Percentiles rank a stretch among this genome's conserved stretches.
phyloP scores from a whole-genome alignment of 1,140 invertebrate genomes.

The Drosophila ercepeae region DNA sequence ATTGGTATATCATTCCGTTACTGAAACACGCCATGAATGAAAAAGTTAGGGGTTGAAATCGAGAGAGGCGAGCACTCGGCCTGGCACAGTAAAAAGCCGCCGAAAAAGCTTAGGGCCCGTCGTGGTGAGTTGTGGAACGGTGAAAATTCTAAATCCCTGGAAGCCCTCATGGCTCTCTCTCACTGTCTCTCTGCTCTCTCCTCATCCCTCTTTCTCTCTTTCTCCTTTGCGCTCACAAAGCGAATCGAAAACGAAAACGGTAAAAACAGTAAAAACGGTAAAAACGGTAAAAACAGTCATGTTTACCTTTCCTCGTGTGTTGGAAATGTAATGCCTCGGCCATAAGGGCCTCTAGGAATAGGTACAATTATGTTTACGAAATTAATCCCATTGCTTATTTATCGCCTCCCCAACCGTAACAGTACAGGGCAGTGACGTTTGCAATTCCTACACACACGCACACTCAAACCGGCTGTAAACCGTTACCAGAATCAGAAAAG shows the following conservation, averaged over 20 bases:
- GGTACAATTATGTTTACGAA: background rate
- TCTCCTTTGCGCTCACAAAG: background rate
- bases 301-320: background rate
- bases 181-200: background rate
- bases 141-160: slow-evolving; percentile 30
- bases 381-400: background rate
- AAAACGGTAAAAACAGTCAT: background rate
- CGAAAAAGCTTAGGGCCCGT: slow-evolving; percentile 27
- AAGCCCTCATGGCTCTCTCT: too few relatives aligned
- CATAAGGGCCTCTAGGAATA: background rate
- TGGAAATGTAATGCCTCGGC: background rate
- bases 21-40: slow-evolving; percentile 77
- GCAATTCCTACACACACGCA: background rate
- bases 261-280: background rate
- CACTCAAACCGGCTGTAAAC: background rate
- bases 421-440: slow-evolving; percentile 22
- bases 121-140: slow-evolving; percentile 45
- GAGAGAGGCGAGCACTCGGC: slow-evolving; percentile 4
- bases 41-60: slow-evolving; percentile 73
- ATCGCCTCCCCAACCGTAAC: background rate
- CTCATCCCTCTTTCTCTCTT: background rate
- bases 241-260: background rate
- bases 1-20: slow-evolving; percentile 73
- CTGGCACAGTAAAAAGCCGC: slow-evolving; percentile 14
- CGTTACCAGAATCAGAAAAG: background rate